phyloP scores from a whole-genome alignment of 2,888 invertebrate species.

The Cataglyphis cursor region DNA sequence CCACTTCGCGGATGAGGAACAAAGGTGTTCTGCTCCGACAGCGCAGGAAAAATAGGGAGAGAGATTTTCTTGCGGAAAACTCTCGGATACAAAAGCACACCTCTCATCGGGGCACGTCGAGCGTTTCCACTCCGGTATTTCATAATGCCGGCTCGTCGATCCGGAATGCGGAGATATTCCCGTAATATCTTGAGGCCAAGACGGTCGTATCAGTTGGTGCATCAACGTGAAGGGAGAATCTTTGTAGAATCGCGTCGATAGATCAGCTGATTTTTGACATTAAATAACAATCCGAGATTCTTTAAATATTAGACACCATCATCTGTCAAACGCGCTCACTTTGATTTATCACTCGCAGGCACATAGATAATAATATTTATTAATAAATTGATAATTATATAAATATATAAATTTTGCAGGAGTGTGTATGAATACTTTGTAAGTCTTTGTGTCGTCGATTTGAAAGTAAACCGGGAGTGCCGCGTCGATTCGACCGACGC shows the following conservation, averaged over 20 bases:
- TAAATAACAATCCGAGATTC: background rate
- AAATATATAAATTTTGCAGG: background rate
- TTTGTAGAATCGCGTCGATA: background rate
- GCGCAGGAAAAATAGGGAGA: constrained; percentile 33
- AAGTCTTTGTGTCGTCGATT: constrained; percentile 43
- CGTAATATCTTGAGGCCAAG: constrained; percentile 66
- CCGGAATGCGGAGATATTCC: constrained; percentile 64
- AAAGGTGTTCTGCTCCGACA: constrained; percentile 22
- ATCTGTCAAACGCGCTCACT: background rate
- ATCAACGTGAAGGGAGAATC: background rate
- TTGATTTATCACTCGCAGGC: background rate
- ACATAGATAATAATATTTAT: background rate
- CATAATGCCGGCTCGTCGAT: constrained; percentile 74
- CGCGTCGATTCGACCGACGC: constrained; percentile 60
- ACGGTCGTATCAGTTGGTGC: background rate
- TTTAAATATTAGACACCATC: background rate
- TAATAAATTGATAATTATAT: background rate
- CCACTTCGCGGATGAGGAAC: constrained; percentile 27
- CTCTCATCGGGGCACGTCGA: constrained; percentile 74
- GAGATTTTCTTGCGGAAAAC: constrained; percentile 71
- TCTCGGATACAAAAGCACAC: constrained; percentile 78
- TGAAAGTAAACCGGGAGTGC: constrained; percentile 41
- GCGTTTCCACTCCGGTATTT: constrained; percentile 78
- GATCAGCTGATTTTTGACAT: background rate
- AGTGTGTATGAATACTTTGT: background rate